phyloP scores from a whole-genome alignment of 2,113 vertebrate genomes.

The Myocastor coypus region DNA sequence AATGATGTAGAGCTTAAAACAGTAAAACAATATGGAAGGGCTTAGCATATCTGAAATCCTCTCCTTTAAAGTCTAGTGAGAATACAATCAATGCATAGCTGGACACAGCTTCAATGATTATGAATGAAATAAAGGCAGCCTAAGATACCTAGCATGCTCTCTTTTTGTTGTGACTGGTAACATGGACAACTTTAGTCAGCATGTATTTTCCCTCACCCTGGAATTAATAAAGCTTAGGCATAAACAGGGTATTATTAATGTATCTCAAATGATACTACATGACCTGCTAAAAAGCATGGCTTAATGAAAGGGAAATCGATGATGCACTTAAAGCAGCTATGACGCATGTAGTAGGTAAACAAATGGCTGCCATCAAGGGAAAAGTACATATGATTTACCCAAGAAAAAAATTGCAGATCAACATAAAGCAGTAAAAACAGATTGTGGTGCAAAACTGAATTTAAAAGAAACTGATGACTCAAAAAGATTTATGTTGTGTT shows the following conservation, averaged over 20 bases:
- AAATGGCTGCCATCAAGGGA: not conserved
- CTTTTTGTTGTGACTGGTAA: not conserved
- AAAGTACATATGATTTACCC: not conserved
- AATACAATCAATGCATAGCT: not conserved
- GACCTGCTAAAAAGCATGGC: not conserved
- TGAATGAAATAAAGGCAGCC: not conserved
- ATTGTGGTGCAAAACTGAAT: not conserved
- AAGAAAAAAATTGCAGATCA: not conserved
- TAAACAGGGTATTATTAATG: not conserved
- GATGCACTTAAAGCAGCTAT: not conserved
- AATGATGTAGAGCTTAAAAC: not conserved
- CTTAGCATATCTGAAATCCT: not conserved
- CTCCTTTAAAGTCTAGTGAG: not conserved
- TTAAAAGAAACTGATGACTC: not conserved
- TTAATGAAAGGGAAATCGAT: not conserved
- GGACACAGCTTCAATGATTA: not conserved
- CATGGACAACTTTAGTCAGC: not conserved
- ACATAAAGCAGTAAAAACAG: not conserved
- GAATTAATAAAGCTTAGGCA: accelerated
- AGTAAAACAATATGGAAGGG: not conserved
- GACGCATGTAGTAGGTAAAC: not conserved
- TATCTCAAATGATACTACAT: not conserved
- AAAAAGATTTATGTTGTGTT: not conserved
- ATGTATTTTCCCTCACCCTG: not conserved
- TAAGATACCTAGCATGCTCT: not conserved